A percentile compares a stretch with the other conserved stretches of the same genome.
phyloP scores from a whole-genome alignment of 2,888 invertebrate genomes.

The Catocala fraxini region DNA sequence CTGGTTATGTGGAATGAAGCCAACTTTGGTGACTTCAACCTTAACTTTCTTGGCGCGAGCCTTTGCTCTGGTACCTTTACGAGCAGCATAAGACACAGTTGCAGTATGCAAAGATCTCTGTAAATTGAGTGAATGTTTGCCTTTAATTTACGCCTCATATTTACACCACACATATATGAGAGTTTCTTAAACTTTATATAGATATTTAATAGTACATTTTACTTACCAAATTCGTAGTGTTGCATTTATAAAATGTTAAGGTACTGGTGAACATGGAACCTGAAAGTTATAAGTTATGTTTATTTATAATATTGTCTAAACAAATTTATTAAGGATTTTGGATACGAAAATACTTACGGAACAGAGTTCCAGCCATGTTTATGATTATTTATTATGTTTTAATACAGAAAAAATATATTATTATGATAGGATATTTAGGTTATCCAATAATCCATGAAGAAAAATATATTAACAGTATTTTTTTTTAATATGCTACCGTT shows the following conservation, averaged over 20 bases:
- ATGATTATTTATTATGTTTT: constrained; percentile 19
- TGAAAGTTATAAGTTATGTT: constrained; percentile 56
- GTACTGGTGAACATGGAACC: constrained; percentile 70
- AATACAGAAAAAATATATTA: background rate
- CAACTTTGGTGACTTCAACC: constrained; percentile 91
- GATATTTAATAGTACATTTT: background rate
- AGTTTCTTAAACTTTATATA: background rate
- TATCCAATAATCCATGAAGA: constrained; percentile 49
- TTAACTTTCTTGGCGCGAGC: constrained; percentile 92
- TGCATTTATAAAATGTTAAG: constrained; percentile 65
- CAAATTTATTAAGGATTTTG: background rate
- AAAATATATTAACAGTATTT: background rate
- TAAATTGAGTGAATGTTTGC: constrained; percentile 35
- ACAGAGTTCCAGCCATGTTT: constrained; percentile 72
- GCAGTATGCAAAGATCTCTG: constrained; percentile 87
- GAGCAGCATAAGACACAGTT: constrained; percentile 90
- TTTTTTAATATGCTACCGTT: too few species aligned
- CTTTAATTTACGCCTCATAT: background rate
- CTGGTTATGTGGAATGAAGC: constrained; percentile 91
- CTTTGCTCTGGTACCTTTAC: constrained; percentile 94
- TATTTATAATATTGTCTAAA: constrained; percentile 3
- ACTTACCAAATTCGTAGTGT: constrained; percentile 69
- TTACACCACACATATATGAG: background rate
- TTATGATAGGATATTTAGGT: constrained; percentile 31
- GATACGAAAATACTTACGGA: constrained; percentile 63